Percentiles rank a stretch among this genome's conserved stretches.
These are phyloP conservation scores for Phaedon cochleariae DNA, from an alignment of 2,888 invertebrate genomes.

Conservation along the genomic window DNA sequence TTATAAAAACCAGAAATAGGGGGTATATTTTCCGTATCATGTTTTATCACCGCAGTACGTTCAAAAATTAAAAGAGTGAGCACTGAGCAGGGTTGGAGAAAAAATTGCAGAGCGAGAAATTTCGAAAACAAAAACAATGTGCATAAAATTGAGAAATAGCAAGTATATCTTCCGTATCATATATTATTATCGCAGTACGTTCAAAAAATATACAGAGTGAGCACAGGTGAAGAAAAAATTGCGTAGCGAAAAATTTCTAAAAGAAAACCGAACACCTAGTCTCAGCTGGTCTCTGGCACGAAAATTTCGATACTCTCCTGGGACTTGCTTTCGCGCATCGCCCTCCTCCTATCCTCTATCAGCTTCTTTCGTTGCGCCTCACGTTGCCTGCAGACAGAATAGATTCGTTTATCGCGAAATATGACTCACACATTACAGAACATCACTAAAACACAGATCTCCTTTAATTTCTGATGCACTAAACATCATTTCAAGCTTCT, in stretches of 20 bases:
- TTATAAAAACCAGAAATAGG: too few species aligned
- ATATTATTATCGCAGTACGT: constrained; percentile 27
- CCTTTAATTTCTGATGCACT: too few species aligned
- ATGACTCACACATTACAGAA: too few species aligned
- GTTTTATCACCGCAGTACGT: constrained; percentile 31
- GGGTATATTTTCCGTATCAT: background rate
- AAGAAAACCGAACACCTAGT: constrained; percentile 27
- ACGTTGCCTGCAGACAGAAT: constrained; percentile 65
- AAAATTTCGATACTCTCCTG: constrained; percentile 60
- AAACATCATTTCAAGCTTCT: too few species aligned
- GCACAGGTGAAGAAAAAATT: constrained; percentile 14
- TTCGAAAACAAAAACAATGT: background rate
- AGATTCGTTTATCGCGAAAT: too few species aligned
- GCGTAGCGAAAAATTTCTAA: background rate
- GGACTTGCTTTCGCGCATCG: constrained; percentile 59
- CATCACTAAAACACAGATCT: too few species aligned
- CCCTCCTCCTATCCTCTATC: constrained; percentile 77
- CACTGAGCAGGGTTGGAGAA: constrained; percentile 12
- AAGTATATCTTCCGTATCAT: background rate
- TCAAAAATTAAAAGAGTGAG: constrained; percentile 29
- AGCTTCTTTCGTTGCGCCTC: constrained; percentile 82
- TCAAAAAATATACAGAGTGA: constrained; percentile 28
- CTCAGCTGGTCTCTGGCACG: constrained; percentile 61
- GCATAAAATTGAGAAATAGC: constrained; percentile 14
- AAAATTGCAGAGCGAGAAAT: background rate